Percentiles rank a stretch among this genome's conserved stretches.
Evolutionary conservation across 2,888 invertebrate species (phyloP).

Genomic region (Melitaea athalia): DNA sequence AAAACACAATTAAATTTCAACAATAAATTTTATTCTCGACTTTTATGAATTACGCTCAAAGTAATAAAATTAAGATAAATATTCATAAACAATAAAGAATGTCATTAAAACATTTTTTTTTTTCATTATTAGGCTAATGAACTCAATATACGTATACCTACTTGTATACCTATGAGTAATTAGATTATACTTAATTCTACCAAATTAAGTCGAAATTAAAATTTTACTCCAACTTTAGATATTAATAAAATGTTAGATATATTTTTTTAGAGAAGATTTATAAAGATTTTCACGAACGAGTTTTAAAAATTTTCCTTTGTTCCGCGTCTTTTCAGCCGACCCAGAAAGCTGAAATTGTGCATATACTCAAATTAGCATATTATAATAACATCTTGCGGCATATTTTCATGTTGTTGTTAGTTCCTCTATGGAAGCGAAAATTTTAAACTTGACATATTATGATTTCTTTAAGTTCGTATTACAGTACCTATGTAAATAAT

Average conservation of each 20-base stretch:
- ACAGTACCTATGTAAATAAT: too few relatives aligned
- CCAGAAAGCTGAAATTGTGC: slow-evolving; percentile 37
- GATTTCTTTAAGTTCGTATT: too few relatives aligned
- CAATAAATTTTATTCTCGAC: neutral
- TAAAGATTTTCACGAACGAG: slow-evolving; percentile 17
- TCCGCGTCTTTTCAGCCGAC: slow-evolving; percentile 31
- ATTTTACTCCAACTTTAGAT: too few relatives aligned
- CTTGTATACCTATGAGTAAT: too few relatives aligned
- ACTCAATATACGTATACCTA: too few relatives aligned
- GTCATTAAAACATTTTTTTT: too few relatives aligned
- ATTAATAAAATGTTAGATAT: neutral
- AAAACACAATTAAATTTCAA: neutral
- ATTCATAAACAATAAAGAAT: neutral
- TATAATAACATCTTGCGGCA: slow-evolving; percentile 31
- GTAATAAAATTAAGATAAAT: neutral
- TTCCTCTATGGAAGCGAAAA: too few relatives aligned
- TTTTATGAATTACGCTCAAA: neutral
- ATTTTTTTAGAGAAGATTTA: neutral
- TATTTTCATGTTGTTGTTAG: neutral
- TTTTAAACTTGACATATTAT: too few relatives aligned
- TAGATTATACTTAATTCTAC: too few relatives aligned
- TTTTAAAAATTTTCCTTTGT: slow-evolving; percentile 22
- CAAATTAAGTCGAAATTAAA: too few relatives aligned
- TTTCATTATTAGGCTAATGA: too few relatives aligned
- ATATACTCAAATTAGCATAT: slow-evolving; percentile 35